Conservation (phyloP, 2,888 invertebrate genomes). For the Eupithecia dodoneata region DNA sequence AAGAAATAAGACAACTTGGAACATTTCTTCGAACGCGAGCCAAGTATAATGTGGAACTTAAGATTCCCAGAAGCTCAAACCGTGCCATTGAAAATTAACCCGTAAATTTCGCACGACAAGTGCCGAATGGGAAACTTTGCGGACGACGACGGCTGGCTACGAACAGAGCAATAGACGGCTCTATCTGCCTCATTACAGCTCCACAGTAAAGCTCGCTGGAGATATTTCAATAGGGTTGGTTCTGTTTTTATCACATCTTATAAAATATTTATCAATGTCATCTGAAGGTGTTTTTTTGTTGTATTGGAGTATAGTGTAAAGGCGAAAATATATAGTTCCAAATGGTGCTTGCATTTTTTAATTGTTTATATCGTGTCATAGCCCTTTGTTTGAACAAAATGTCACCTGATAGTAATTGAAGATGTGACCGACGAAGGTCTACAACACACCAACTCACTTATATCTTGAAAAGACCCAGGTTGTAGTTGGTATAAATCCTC, state of each 20-base stretch:
- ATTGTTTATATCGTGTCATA: not conserved
- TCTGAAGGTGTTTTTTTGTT: not conserved
- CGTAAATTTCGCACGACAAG: constrained; percentile 82
- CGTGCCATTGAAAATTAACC: constrained; percentile 81
- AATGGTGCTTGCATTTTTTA: not conserved
- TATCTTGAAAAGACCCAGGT: not conserved
- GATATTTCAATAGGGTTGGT: constrained; percentile 13
- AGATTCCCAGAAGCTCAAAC: constrained; percentile 75
- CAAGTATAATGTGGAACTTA: constrained; percentile 68
- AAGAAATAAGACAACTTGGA: constrained; percentile 35
- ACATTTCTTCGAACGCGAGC: constrained; percentile 48
- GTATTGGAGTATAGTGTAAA: not conserved
- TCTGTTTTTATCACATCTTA: not conserved
- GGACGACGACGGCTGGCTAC: constrained; percentile 72
- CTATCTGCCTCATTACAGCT: constrained; percentile 68
- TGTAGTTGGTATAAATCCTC: not conserved
- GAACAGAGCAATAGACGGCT: constrained; percentile 59
- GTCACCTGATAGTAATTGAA: not conserved
- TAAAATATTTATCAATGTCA: not conserved
- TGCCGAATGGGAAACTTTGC: constrained; percentile 79
- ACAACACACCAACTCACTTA: too few relatives aligned
- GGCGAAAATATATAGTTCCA: not conserved
- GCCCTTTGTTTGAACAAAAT: not conserved
- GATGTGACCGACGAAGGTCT: not conserved
- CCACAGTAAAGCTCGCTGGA: constrained; percentile 52